phyloP scores from a whole-genome alignment of 2,888 invertebrate species.

The Apoda limacodes region DNA sequence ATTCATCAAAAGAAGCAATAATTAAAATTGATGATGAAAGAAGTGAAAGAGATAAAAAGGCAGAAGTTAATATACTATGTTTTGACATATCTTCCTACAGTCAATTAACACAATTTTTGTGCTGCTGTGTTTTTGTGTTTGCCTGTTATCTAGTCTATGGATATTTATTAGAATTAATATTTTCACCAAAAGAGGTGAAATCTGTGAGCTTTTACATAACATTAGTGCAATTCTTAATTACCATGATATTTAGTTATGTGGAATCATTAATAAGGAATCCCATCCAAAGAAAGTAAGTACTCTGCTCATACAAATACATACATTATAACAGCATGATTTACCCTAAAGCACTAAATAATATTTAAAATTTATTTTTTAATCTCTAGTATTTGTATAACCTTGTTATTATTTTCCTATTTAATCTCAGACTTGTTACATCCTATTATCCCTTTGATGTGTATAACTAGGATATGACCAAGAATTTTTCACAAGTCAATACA shows the following conservation, averaged over 20 bases:
- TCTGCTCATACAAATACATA: conserved; percentile 3
- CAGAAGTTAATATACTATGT: conserved; percentile 76
- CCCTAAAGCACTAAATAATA: too few relatives aligned
- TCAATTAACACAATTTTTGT: conserved; percentile 76
- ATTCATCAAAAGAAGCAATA: conserved; percentile 39
- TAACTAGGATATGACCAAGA: too few relatives aligned
- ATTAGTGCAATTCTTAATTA: conserved; percentile 89
- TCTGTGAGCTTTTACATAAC: conserved; percentile 94
- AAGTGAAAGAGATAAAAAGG: conserved; percentile 28
- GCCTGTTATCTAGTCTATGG: conserved; percentile 91
- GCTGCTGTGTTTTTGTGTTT: conserved; percentile 85
- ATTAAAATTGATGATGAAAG: conserved; percentile 39
- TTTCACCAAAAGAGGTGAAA: conserved; percentile 89
- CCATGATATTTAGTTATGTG: conserved; percentile 81
- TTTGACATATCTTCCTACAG: conserved; percentile 77
- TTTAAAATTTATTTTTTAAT: too few relatives aligned
- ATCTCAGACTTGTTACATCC: too few relatives aligned
- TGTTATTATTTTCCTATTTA: too few relatives aligned
- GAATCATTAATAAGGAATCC: conserved; percentile 77
- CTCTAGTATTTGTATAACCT: too few relatives aligned
- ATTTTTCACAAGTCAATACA: too few relatives aligned
- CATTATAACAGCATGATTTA: too few relatives aligned
- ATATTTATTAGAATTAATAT: conserved; percentile 92
- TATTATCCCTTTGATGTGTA: too few relatives aligned
- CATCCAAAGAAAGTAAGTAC: conserved; percentile 67